Conservation (phyloP, 2,113 vertebrate species). For the Rallus limicola region DNA sequence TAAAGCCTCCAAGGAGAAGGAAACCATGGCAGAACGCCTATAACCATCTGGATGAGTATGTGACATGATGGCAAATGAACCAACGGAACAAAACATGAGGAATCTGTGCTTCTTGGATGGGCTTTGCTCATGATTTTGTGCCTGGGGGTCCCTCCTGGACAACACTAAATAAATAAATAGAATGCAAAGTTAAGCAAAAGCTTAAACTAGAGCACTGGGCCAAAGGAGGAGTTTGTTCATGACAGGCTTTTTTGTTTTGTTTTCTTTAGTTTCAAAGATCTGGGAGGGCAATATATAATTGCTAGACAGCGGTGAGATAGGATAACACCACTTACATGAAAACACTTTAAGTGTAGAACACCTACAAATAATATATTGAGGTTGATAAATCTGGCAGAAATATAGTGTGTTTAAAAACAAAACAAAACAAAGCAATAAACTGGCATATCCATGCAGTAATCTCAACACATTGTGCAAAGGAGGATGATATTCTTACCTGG, state of each 20-base stretch:
- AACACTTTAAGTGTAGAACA: background rate
- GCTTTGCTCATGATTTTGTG: background rate
- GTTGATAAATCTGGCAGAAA: background rate
- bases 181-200: background rate
- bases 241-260: background rate
- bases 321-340: background rate
- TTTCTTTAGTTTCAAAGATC: background rate
- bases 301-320: background rate
- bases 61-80: background rate
- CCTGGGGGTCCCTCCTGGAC: background rate
- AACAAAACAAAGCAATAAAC: background rate
- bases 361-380: fast-evolving
- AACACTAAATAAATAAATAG: constrained; percentile 31
- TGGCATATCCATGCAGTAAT: background rate
- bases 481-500: background rate
- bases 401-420: background rate
- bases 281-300: background rate
- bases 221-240: background rate
- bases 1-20: background rate
- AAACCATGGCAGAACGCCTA: background rate
- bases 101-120: background rate
- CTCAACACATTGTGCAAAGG: background rate
- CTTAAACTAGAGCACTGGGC: background rate
- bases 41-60: background rate
- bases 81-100: background rate